Evolutionary conservation across 2,113 vertebrate genomes (phyloP), one percentile per base, ranked within the genome.

Genomic region (Oceanites oceanicus): DNA sequence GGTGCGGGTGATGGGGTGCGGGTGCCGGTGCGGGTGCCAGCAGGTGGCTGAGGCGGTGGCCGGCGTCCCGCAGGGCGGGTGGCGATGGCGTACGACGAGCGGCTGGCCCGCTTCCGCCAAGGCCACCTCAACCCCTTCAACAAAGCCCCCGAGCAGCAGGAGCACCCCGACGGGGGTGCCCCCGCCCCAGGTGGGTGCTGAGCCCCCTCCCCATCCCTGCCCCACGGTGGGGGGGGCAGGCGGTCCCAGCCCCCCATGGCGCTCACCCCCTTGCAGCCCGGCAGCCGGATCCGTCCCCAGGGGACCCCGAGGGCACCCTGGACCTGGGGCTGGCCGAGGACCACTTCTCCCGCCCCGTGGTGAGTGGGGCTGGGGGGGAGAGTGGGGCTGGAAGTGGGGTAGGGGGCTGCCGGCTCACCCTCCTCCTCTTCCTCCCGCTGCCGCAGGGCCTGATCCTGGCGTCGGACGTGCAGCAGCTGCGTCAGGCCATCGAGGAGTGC

Each of bases 91-190:
- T 99, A 99, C 83, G 98, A 99, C 45, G 99, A 99, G 97, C 99
- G 97, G 98, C 97, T 99, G 95, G 99, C 99, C 88, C 98, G 98
- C 73, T 99, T 99, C 95, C 99, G 99, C 83, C 99, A 99, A 98
- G 98, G 98, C 83, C 99, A 99, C 90, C 98, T 99, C 97, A 99
- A 99, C 98, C 99, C 99, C 21, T 99, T 99, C 96, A 98, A 99
- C 97, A 99, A 99, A 84, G 75, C 62, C 76, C 94, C 68, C 0
- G 88, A 90, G 63, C 85, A 85, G 6, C 58, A 5, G 20, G 97
- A 96, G 82, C 96, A 79, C 88, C 98, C 98, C 14, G 98, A 98
- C 12, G 96, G 96, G 88, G 93, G 94, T 11, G 36, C 76, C 3
- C 93, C 97, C 42, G 96, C 95, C 52, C 97, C 98, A 84, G 99